phyloP scores from a whole-genome alignment of 2,797 vertebrate species.

The Leuciscus waleckii region DNA sequence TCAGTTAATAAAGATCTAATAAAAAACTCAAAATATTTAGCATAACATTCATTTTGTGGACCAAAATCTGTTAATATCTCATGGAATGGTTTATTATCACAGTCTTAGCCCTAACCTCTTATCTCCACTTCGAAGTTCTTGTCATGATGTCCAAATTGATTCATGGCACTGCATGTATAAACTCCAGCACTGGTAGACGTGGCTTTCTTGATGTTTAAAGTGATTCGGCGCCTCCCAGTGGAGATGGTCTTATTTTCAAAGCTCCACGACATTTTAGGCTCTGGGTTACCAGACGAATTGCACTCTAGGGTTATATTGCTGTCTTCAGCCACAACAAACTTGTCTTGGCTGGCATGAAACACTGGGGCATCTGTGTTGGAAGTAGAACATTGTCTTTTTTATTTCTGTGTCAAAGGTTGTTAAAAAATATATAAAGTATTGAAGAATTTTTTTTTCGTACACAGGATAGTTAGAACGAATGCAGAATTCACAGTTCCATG shows the following conservation, averaged over 20 bases:
- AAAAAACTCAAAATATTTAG: neutral
- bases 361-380: constrained; percentile 65
- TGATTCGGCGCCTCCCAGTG: constrained; percentile 56
- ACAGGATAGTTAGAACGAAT: constrained; percentile 46
- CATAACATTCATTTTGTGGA: neutral
- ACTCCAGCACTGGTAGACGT: constrained; percentile 65
- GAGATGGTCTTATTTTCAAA: constrained; percentile 4
- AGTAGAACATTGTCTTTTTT: neutral
- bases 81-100: constrained; percentile 3
- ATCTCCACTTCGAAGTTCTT: constrained; percentile 58
- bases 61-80: neutral
- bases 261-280: constrained; percentile 57
- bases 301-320: constrained; percentile 60
- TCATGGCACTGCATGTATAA: constrained; percentile 73
- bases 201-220: constrained; percentile 62
- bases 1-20: constrained; percentile 6
- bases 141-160: constrained; percentile 57
- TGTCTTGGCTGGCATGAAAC: neutral
- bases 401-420: neutral
- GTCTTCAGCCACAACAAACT: neutral
- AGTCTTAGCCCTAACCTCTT: constrained; percentile 60
- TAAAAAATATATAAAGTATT: neutral
- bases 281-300: constrained; percentile 67
- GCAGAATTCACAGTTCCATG: constrained; percentile 24
- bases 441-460: neutral